A percentile compares a stretch with the other conserved stretches of the same genome.
These are phyloP conservation scores for Cosmia trapezina DNA, from an alignment of 2,888 invertebrate species.

Conservation along the genomic window DNA sequence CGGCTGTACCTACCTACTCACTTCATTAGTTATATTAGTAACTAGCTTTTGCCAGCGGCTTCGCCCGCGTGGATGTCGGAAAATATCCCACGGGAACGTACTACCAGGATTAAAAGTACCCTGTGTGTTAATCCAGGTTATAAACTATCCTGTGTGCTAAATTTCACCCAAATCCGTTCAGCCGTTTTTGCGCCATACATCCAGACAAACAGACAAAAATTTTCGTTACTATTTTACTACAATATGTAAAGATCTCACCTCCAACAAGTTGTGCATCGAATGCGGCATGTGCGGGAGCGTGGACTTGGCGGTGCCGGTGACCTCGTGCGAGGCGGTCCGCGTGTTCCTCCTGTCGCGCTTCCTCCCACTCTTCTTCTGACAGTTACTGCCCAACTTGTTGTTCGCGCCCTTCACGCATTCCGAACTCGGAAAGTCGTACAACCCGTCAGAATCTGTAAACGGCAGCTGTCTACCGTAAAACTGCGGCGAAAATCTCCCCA, in stretches of 20 bases:
- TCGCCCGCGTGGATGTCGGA: too few species aligned
- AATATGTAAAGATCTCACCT: constrained; percentile 78
- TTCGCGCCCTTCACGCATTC: constrained; percentile 91
- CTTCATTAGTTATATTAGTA: too few species aligned
- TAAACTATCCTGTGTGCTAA: too few species aligned
- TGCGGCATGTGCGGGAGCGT: constrained; percentile 89
- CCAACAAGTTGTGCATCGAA: constrained; percentile 91
- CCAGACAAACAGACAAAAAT: not conserved
- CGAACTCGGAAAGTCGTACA: constrained; percentile 95
- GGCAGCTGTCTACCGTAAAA: constrained; percentile 93
- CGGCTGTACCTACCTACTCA: too few species aligned
- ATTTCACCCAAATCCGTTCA: too few species aligned
- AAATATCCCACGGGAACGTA: too few species aligned
- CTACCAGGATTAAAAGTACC: too few species aligned
- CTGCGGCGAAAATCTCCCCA: constrained; percentile 93
- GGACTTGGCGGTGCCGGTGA: constrained; percentile 88
- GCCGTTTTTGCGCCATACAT: too few species aligned
- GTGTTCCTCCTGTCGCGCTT: constrained; percentile 91
- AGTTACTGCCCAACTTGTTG: constrained; percentile 84
- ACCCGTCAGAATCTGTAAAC: constrained; percentile 94
- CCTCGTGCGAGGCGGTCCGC: constrained; percentile 87
- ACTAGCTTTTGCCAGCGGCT: too few species aligned
- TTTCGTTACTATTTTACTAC: too few species aligned
- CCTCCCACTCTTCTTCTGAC: constrained; percentile 91
- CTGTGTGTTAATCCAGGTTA: too few species aligned